phyloP scores from a whole-genome alignment of 2,113 vertebrate species.

The Campylorhamphus procurvoides region DNA sequence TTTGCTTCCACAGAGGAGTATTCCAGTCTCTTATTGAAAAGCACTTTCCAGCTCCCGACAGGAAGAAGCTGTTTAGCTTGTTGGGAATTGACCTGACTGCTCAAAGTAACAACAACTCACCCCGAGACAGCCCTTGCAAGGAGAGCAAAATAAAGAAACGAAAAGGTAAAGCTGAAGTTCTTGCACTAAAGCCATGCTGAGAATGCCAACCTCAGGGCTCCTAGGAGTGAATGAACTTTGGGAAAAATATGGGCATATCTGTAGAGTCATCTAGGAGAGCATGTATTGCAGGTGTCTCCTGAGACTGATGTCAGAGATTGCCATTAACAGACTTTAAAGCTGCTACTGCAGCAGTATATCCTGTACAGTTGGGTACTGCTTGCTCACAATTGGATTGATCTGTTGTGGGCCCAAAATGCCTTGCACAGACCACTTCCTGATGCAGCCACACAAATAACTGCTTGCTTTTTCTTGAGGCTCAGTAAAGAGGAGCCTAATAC shows the following conservation, averaged over 20 bases:
- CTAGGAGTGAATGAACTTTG: neutral
- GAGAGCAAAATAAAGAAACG: constrained; percentile 91
- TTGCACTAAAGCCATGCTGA: neutral
- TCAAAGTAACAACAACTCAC: constrained; percentile 88
- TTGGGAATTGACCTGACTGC: constrained; percentile 91
- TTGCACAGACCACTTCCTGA: neutral
- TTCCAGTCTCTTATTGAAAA: constrained; percentile 97
- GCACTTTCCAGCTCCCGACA: constrained; percentile 97
- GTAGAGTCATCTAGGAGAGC: neutral
- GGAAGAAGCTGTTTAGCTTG: constrained; percentile 96
- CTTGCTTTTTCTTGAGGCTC: neutral
- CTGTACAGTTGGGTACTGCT: neutral
- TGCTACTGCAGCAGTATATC: neutral
- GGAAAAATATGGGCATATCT: fast-evolving
- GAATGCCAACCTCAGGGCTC: neutral
- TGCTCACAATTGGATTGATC: neutral
- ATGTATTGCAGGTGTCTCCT: neutral
- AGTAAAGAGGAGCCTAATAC: neutral
- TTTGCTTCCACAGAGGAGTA: constrained; percentile 84
- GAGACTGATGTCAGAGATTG: neutral
- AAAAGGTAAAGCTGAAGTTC: constrained; percentile 80
- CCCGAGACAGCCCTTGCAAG: constrained; percentile 81
- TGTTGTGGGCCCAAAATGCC: neutral
- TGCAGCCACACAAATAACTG: neutral
- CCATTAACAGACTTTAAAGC: neutral